Conservation (phyloP, 2,888 invertebrate genomes). For the Dorcus parallelipipedus region DNA sequence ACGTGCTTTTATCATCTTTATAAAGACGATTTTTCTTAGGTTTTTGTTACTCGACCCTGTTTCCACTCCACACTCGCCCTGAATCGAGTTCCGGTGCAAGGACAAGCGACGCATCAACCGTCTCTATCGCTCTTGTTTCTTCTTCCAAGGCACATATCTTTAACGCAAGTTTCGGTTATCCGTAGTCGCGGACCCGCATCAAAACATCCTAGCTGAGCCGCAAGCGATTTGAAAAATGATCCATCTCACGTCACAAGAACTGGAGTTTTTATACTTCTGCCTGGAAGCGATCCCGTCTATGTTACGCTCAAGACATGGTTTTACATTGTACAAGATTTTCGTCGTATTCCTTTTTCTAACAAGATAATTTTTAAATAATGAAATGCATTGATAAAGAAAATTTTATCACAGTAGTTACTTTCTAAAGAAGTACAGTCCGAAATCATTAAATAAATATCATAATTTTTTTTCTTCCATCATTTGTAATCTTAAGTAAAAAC, state of each 20-base stretch:
- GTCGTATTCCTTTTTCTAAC: slow-evolving; percentile 1
- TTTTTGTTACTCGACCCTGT: slow-evolving; percentile 47
- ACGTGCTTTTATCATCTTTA: slow-evolving; percentile 51
- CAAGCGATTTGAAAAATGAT: slow-evolving; percentile 50
- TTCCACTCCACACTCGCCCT: slow-evolving; percentile 39
- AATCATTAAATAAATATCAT: too few species aligned
- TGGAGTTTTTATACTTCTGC: slow-evolving; percentile 31
- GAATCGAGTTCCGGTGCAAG: slow-evolving; percentile 42
- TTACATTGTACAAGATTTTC: neutral
- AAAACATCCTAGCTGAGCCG: slow-evolving; percentile 46
- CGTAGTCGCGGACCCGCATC: slow-evolving; percentile 45
- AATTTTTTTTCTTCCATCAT: too few species aligned
- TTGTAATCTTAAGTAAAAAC: too few species aligned
- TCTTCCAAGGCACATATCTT: slow-evolving; percentile 25
- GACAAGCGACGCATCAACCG: slow-evolving; percentile 27
- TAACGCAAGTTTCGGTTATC: slow-evolving; percentile 27
- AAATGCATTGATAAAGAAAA: neutral
- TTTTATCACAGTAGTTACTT: too few species aligned
- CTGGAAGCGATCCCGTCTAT: slow-evolving; percentile 23
- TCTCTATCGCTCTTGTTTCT: slow-evolving; percentile 35
- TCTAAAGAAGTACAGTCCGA: too few species aligned
- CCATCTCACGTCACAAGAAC: slow-evolving; percentile 45
- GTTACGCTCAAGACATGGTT: neutral
- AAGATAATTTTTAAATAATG: slow-evolving; percentile 1
- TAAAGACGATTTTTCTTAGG: slow-evolving; percentile 51